Evolutionary conservation across 2,888 invertebrate genomes (phyloP).

Genomic region (Megastigmus dorsalis): DNA sequence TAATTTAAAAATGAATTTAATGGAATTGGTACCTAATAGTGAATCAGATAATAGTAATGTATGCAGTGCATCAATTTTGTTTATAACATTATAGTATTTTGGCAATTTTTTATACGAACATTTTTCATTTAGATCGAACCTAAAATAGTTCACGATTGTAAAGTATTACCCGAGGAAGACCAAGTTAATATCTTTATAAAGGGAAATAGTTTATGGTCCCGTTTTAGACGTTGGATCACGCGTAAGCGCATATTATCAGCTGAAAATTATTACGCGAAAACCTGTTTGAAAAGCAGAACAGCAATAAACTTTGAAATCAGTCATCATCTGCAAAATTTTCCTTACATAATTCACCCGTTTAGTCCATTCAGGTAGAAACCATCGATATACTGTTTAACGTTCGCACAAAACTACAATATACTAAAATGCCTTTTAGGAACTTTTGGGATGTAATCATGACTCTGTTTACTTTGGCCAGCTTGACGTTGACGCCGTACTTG

Average conservation of each 20-base stretch:
- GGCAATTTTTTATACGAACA: background rate
- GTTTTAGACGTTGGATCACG: slow-evolving; percentile 60
- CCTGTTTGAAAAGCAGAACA: slow-evolving; percentile 67
- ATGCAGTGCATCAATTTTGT: background rate
- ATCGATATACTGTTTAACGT: background rate
- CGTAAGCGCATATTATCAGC: slow-evolving; percentile 57
- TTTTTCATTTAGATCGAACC: background rate
- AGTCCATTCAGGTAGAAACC: slow-evolving; percentile 71
- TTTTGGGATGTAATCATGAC: slow-evolving; percentile 71
- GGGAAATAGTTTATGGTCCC: slow-evolving; percentile 52
- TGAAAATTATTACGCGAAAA: slow-evolving; percentile 62
- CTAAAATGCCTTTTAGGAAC: slow-evolving; percentile 59
- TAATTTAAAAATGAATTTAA: slow-evolving; percentile 40
- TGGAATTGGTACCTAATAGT: slow-evolving; percentile 23
- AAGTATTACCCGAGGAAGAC: slow-evolving; percentile 55
- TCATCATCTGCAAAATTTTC: slow-evolving; percentile 67
- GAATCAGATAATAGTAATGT: background rate
- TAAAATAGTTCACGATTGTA: slow-evolving; percentile 60
- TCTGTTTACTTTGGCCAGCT: slow-evolving; percentile 61
- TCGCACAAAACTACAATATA: background rate
- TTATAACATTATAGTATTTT: too few relatives aligned
- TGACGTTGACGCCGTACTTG: slow-evolving; percentile 67
- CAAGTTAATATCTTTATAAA: slow-evolving; percentile 51
- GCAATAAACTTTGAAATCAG: slow-evolving; percentile 70
- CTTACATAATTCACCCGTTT: slow-evolving; percentile 73